phyloP scores from a whole-genome alignment of 2,888 invertebrate genomes.

The Eledone cirrhosa region DNA sequence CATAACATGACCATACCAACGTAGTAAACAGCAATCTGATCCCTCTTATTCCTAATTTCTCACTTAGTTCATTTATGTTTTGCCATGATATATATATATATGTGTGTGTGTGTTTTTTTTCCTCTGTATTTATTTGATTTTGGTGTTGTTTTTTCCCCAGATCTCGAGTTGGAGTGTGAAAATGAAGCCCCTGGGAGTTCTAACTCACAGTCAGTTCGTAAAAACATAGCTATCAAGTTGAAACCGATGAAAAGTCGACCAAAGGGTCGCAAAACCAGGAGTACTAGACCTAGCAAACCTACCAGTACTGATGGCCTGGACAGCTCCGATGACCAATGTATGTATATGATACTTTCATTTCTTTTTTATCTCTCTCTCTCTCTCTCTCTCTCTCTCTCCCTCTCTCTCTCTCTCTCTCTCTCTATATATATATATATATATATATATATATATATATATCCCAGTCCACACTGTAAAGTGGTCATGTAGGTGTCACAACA shows the following conservation, averaged over 20 bases:
- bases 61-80: no score
- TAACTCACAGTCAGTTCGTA: slow-evolving; percentile 44
- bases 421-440: no score
- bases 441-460: no score
- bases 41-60: no score
- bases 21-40: no score
- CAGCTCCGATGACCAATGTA: slow-evolving; percentile 8
- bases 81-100: no score
- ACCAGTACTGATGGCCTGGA: slow-evolving; percentile 1
- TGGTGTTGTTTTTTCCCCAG: slow-evolving; percentile 36
- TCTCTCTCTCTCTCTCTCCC: no score
- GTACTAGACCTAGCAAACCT: background rate
- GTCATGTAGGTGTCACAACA: no score
- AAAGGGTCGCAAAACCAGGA: slow-evolving; percentile 21
- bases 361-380: no score
- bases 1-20: no score
- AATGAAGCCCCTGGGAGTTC: slow-evolving; percentile 42
- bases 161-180: slow-evolving; percentile 46
- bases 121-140: background rate
- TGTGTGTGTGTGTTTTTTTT: background rate
- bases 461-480: no score
- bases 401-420: no score
- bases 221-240: slow-evolving; percentile 47
- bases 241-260: slow-evolving; percentile 38
- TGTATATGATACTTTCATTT: background rate